Conservation (phyloP, 2,888 invertebrate species). For the Drosophila dives region DNA sequence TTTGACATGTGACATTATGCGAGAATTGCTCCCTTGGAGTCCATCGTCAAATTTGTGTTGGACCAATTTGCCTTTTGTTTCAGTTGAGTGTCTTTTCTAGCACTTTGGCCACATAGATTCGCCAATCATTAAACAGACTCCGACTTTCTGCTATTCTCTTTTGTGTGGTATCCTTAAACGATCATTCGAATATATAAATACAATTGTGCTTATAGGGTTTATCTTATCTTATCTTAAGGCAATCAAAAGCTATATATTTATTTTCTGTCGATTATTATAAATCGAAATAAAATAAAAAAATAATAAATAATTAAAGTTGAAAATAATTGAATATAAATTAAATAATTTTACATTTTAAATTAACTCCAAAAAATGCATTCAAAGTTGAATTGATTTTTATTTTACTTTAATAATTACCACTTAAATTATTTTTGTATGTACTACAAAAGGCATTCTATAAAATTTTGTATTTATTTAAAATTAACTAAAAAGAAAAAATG, state of each 20-base stretch:
- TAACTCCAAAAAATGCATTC: background rate
- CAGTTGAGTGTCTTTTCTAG: background rate
- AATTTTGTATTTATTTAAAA: background rate
- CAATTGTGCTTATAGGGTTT: background rate
- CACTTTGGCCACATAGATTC: background rate
- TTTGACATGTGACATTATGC: constrained; percentile 73
- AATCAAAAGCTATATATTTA: too few relatives aligned
- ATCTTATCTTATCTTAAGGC: too few relatives aligned
- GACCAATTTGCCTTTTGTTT: constrained; percentile 48
- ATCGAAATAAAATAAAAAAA: background rate
- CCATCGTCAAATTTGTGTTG: constrained; percentile 9
- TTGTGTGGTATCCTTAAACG: background rate
- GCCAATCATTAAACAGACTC: background rate
- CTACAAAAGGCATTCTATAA: too few relatives aligned
- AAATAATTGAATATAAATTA: background rate
- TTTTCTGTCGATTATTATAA: too few relatives aligned
- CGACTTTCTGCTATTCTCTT: background rate
- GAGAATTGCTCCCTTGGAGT: constrained; percentile 40
- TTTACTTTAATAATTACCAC: background rate
- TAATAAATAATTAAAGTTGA: background rate
- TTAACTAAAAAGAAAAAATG: background rate
- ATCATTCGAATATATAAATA: background rate
- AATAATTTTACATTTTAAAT: background rate
- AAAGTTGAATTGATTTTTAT: background rate
- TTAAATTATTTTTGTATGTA: background rate